These are phyloP conservation scores for Chamaedrilus cognettii DNA, from an alignment of 2,888 invertebrate species.

Conservation along the genomic window DNA sequence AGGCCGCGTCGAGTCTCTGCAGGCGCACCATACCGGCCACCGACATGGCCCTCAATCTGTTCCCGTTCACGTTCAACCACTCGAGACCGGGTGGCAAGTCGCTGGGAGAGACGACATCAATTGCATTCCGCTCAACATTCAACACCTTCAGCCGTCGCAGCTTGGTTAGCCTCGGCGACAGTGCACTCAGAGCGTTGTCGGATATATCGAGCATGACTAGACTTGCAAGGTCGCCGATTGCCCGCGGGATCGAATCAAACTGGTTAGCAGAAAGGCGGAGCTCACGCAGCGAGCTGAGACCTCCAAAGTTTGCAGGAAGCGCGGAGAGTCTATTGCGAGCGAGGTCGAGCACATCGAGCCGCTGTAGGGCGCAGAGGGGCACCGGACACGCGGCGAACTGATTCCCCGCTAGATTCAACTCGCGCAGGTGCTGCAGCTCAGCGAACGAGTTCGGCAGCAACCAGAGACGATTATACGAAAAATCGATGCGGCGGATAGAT, in stretches of 20 bases:
- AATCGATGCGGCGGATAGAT: slow-evolving; percentile 46
- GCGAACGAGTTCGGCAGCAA: slow-evolving; percentile 50
- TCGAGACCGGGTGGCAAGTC: slow-evolving; percentile 16
- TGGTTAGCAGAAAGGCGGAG: slow-evolving; percentile 50
- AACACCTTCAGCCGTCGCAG: slow-evolving; percentile 44
- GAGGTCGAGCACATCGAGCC: slow-evolving; percentile 34
- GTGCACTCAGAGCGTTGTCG: slow-evolving; percentile 45
- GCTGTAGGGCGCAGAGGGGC: slow-evolving; percentile 29
- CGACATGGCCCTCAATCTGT: slow-evolving; percentile 45
- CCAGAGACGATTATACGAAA: slow-evolving; percentile 52
- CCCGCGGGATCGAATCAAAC: slow-evolving; percentile 46
- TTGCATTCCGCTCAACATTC: too few species aligned
- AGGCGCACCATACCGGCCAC: slow-evolving; percentile 47
- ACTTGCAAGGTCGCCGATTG: slow-evolving; percentile 43
- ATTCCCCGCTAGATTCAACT: slow-evolving; percentile 51
- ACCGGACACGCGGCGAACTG: slow-evolving; percentile 48
- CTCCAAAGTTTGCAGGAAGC: slow-evolving; percentile 50
- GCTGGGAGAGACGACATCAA: too few species aligned
- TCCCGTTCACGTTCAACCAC: slow-evolving; percentile 39
- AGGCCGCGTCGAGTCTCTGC: slow-evolving; percentile 45
- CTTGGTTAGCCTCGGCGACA: slow-evolving; percentile 42
- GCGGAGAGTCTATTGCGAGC: slow-evolving; percentile 44
- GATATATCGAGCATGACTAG: slow-evolving; percentile 50
- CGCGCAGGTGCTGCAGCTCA: slow-evolving; percentile 41
- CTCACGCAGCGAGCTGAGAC: slow-evolving; percentile 44